Evolutionary conservation across 2,113 vertebrate species (phyloP).

Genomic region (Clarias batrachus): DNA sequence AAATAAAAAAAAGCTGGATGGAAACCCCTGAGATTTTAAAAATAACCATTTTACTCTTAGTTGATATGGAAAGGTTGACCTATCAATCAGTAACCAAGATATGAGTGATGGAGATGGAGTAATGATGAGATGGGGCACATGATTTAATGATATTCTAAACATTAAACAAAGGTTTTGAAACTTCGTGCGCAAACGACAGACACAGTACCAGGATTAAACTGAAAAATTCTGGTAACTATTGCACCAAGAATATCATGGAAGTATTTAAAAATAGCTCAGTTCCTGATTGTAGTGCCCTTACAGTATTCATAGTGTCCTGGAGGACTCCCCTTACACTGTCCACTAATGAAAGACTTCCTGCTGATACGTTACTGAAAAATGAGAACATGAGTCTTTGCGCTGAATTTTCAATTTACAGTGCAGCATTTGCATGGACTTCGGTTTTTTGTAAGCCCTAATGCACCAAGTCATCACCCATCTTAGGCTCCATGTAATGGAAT

Average conservation of each 20-base stretch:
- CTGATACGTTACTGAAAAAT: conserved; percentile 22
- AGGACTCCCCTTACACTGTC: background rate
- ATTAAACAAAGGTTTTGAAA: background rate
- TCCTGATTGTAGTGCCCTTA: conserved; percentile 3
- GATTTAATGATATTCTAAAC: background rate
- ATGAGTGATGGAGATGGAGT: background rate
- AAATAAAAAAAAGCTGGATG: background rate
- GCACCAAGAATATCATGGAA: background rate
- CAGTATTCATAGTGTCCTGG: background rate
- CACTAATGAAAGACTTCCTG: conserved; percentile 6
- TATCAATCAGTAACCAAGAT: background rate
- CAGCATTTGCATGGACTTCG: conserved; percentile 34
- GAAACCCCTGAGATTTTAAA: background rate
- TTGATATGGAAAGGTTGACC: background rate
- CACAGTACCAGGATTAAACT: background rate
- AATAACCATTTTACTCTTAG: background rate
- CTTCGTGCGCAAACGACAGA: background rate
- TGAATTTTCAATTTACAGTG: conserved; percentile 18
- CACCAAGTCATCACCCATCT: conserved; percentile 38
- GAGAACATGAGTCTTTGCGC: background rate
- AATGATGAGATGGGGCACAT: background rate
- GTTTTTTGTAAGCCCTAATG: conserved; percentile 42
- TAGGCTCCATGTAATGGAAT: conserved; percentile 42
- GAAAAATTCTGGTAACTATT: background rate
- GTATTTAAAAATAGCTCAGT: background rate